Evolutionary conservation across 2,113 vertebrate genomes (phyloP).

Genomic region (Chaetorhynchus papuensis): DNA sequence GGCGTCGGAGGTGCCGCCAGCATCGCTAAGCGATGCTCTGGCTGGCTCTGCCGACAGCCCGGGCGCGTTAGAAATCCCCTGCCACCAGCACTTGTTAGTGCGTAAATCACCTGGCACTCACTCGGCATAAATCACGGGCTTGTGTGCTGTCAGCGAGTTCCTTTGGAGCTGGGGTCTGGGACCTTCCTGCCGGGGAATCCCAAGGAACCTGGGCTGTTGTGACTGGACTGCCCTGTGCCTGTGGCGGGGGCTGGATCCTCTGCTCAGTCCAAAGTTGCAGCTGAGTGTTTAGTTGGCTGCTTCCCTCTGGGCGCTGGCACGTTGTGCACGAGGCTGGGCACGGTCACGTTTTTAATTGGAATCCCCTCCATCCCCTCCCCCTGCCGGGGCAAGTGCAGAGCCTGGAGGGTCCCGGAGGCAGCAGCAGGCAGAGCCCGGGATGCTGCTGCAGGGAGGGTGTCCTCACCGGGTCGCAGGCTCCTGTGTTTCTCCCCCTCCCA

Average conservation of each 20-base stretch:
- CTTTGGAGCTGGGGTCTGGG: neutral
- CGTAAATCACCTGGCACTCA: neutral
- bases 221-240: neutral
- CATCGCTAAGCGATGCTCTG: neutral
- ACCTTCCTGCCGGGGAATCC: neutral
- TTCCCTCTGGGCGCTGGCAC: neutral
- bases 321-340: neutral
- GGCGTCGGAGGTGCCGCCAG: neutral
- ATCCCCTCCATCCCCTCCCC: neutral
- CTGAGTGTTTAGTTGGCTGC: neutral
- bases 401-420: neutral
- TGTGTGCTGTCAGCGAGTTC: neutral
- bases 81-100: neutral
- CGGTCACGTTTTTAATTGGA: rapidly evolving
- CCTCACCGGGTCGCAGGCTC: neutral
- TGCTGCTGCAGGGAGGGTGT: neutral
- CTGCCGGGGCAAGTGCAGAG: neutral
- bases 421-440: neutral
- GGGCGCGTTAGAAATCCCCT: neutral
- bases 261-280: neutral
- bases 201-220: neutral
- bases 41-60: neutral
- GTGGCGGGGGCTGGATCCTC: neutral
- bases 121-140: neutral
- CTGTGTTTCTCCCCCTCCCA: neutral